Evolutionary conservation across 2,797 vertebrate genomes (phyloP).

Genomic region (Liasis olivaceus): DNA sequence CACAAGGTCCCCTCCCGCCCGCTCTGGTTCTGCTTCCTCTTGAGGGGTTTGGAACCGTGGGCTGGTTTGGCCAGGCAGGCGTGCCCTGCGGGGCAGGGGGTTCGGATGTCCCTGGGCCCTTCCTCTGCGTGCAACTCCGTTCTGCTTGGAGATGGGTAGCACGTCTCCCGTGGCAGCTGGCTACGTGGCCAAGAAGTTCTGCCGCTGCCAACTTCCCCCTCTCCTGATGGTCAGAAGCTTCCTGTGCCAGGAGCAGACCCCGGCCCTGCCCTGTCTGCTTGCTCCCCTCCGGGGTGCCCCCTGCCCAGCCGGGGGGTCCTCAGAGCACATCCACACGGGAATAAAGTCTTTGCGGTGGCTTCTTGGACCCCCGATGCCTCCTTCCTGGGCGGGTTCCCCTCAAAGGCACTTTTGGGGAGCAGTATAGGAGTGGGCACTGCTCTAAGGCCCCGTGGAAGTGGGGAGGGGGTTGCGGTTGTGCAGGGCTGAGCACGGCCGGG

Average conservation of each 20-base stretch:
- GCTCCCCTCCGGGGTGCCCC: not conserved
- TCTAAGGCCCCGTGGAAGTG: not conserved
- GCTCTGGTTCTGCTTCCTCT: too few species aligned
- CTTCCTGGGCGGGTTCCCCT: not conserved
- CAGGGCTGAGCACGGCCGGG: not conserved
- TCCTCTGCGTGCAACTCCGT: not conserved
- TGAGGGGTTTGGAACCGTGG: too few species aligned
- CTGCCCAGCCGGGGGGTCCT: not conserved
- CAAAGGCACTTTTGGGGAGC: not conserved
- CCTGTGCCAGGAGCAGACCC: too few species aligned
- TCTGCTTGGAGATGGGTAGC: too few species aligned
- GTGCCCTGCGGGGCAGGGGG: not conserved
- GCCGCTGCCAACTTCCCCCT: not conserved
- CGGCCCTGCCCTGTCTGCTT: too few species aligned
- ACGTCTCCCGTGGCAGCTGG: not conserved
- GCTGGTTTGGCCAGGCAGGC: too few species aligned
- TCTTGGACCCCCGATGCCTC: too few species aligned
- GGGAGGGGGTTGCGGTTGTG: not conserved
- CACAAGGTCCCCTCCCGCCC: too few species aligned
- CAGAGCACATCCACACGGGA: too few species aligned
- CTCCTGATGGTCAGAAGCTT: not conserved
- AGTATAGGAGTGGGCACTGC: not conserved
- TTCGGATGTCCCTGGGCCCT: not conserved
- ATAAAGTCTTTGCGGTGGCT: too few species aligned
- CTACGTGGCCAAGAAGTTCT: accelerated